Evolutionary conservation across 64 coral and sea anemone genomes (phyloP).

Genomic region (Stichodactyla helianthus): DNA sequence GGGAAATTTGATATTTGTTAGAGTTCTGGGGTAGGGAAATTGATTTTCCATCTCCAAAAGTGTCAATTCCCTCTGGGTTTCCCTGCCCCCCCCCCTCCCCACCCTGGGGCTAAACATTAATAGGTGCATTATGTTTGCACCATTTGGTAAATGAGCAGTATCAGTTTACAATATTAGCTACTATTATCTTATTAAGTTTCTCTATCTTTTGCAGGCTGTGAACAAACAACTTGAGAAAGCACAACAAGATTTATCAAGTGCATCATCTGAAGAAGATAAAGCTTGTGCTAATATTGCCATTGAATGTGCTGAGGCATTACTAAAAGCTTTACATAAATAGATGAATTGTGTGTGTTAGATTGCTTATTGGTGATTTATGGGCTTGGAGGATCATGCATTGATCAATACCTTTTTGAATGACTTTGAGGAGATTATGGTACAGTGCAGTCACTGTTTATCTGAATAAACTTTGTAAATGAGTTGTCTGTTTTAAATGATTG

Average conservation of each 20-base stretch:
- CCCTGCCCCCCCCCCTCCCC: too few species aligned
- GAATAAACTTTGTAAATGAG: background rate
- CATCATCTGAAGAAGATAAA: conserved; percentile 53
- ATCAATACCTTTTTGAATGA: background rate
- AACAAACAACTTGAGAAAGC: conserved; percentile 55
- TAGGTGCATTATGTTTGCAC: too few species aligned
- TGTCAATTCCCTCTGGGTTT: too few species aligned
- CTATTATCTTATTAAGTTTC: background rate
- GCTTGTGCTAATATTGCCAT: conserved; percentile 46
- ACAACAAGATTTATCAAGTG: conserved; percentile 49
- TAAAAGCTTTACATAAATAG: conserved; percentile 41
- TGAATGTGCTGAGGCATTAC: conserved; percentile 51
- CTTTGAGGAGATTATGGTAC: background rate
- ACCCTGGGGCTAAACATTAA: too few species aligned
- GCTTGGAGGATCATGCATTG: background rate
- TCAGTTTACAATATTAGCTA: too few species aligned
- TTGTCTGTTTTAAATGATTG: background rate
- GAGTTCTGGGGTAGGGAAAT: too few species aligned
- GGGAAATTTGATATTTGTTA: too few species aligned
- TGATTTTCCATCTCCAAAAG: too few species aligned
- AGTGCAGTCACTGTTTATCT: background rate
- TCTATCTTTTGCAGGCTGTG: conserved; percentile 37
- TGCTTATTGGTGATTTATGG: background rate
- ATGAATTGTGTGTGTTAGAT: background rate
- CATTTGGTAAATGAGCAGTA: too few species aligned